Conservation (phyloP, 2,113 vertebrate species). For the Hylia prasina region DNA sequence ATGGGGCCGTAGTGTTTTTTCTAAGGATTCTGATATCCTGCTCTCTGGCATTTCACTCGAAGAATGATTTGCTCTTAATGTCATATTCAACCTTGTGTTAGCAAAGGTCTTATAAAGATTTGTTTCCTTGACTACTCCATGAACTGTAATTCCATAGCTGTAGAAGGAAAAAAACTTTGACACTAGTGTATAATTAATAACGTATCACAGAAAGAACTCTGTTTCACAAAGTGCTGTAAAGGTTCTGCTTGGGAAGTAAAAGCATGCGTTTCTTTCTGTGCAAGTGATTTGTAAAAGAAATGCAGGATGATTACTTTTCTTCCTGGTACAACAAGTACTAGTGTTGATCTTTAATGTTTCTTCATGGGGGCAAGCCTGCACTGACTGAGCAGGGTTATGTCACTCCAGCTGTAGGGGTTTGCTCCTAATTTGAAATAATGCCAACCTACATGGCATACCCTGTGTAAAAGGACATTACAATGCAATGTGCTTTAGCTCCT, state of each 20-base stretch:
- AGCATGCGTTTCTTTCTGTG: neutral
- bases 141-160: neutral
- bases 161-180: neutral
- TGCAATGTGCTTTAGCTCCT: neutral
- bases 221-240: neutral
- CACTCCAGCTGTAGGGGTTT: neutral
- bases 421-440: neutral
- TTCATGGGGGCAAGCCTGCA: neutral
- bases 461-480: neutral
- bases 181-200: conserved; percentile 7
- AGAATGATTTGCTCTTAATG: neutral
- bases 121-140: conserved; percentile 20
- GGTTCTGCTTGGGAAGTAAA: neutral
- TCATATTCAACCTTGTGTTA: neutral
- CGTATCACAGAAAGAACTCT: neutral
- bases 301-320: neutral
- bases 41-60: neutral
- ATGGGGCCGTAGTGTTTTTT: neutral
- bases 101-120: conserved; percentile 12
- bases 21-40: neutral
- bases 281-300: neutral
- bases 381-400: neutral
- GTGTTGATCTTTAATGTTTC: neutral
- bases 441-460: neutral
- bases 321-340: neutral